A percentile compares a stretch with the other conserved stretches of the same genome.
phyloP scores from a whole-genome alignment of 2,888 invertebrate species.

The Acrobasis repandana region DNA sequence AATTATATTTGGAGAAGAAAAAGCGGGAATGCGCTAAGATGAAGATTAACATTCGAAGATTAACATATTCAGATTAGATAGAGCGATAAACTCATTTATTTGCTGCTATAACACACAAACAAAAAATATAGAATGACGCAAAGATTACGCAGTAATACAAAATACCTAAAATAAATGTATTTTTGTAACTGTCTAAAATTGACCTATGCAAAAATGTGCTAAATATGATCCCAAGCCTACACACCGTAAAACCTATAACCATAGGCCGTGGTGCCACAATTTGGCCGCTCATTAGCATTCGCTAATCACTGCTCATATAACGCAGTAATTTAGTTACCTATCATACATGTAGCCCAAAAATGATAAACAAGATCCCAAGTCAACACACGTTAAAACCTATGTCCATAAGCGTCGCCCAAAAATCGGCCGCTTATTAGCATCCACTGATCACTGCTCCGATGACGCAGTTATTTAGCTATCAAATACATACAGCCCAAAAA shows the following conservation, averaged over 20 bases:
- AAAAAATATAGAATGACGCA: no score
- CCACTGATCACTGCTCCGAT: conserved; percentile 50
- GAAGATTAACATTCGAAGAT: no score
- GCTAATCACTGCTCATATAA: conserved; percentile 74
- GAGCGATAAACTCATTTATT: no score
- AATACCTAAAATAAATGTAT: conserved; percentile 26
- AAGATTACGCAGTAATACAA: no score
- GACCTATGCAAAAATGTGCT: no score
- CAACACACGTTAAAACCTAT: background rate
- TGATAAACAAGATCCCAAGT: background rate
- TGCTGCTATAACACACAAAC: no score
- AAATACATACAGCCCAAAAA: background rate
- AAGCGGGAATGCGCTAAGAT: no score
- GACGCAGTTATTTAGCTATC: conserved; percentile 57
- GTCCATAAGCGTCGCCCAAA: conserved; percentile 30
- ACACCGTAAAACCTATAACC: no score
- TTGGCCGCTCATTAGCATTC: conserved; percentile 11
- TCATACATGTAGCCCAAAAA: background rate
- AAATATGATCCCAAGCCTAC: no score
- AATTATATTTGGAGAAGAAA: no score
- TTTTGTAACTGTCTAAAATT: conserved; percentile 17
- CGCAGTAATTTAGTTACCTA: conserved; percentile 50
- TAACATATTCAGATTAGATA: no score
- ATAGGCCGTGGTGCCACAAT: background rate
- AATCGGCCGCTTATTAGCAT: conserved; percentile 54